Evolutionary conservation across 2,797 vertebrate genomes (phyloP).

Genomic region (Micromesistius poutassou): DNA sequence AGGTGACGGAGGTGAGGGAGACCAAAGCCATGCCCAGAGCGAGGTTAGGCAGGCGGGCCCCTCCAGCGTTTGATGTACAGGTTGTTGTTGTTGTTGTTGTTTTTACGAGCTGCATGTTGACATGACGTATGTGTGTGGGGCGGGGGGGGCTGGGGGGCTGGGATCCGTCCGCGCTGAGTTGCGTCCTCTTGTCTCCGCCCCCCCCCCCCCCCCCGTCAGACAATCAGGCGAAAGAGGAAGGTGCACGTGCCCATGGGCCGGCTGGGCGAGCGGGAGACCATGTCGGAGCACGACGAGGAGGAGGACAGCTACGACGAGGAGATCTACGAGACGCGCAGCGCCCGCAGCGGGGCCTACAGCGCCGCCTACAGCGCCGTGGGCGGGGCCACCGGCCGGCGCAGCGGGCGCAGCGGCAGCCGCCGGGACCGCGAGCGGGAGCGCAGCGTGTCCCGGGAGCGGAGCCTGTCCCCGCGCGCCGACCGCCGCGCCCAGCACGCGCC

Average conservation of each 20-base stretch:
- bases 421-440: slow-evolving; percentile 78
- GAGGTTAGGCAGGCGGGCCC: background rate
- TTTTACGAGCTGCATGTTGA: background rate
- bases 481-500: slow-evolving; percentile 88
- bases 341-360: slow-evolving; percentile 76
- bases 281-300: slow-evolving; percentile 92
- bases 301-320: slow-evolving; percentile 98
- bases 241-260: slow-evolving; percentile 88
- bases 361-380: slow-evolving; percentile 77
- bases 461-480: slow-evolving; percentile 90
- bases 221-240: slow-evolving; percentile 95
- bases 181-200: slow-evolving; percentile 22
- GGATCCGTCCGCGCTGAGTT: background rate
- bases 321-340: slow-evolving; percentile 81
- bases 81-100: background rate
- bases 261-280: slow-evolving; percentile 86
- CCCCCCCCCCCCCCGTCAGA: slow-evolving; percentile 68
- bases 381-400: slow-evolving; percentile 75
- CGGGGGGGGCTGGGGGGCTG: background rate
- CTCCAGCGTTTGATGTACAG: background rate
- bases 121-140: background rate
- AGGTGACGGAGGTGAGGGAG: background rate
- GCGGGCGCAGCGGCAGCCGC: slow-evolving; percentile 40
- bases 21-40: background rate
- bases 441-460: slow-evolving; percentile 90